Evolutionary conservation across 2,113 vertebrate species (phyloP).

Genomic region (Hemicordylus capensis): DNA sequence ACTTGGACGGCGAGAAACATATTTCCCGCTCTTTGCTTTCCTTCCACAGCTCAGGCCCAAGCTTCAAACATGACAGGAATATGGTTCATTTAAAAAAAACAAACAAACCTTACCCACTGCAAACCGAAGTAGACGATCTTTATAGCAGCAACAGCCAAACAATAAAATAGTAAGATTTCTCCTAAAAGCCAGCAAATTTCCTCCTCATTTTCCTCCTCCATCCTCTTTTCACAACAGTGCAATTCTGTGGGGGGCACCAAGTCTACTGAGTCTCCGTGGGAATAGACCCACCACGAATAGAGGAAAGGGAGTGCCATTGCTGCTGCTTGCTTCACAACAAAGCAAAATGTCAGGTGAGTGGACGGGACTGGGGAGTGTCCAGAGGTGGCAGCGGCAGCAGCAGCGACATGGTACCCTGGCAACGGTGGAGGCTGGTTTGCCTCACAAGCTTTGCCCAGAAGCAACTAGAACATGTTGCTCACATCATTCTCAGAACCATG

Average conservation of each 20-base stretch:
- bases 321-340: background rate
- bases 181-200: conserved; percentile 34
- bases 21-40: no score
- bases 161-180: conserved; percentile 54
- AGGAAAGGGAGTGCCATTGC: conserved; percentile 47
- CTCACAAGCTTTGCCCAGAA: conserved; percentile 14
- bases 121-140: conserved; percentile 38
- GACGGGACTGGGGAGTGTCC: background rate
- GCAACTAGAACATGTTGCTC: background rate
- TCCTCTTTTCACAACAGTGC: conserved; percentile 2
- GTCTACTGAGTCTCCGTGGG: background rate
- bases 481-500: background rate
- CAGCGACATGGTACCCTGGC: conserved; percentile 5
- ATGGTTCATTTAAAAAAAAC: no score
- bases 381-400: accelerated
- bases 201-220: conserved; percentile 40
- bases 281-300: conserved; percentile 41
- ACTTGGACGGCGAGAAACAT: no score
- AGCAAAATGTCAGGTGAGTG: background rate
- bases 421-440: conserved; percentile 25
- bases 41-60: no score
- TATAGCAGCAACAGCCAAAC: conserved; percentile 26
- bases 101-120: conserved; percentile 34
- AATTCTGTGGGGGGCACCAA: background rate
- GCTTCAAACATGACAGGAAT: no score